phyloP scores from a whole-genome alignment of 2,113 vertebrate genomes.

The Chamaetylas fuelleborni region DNA sequence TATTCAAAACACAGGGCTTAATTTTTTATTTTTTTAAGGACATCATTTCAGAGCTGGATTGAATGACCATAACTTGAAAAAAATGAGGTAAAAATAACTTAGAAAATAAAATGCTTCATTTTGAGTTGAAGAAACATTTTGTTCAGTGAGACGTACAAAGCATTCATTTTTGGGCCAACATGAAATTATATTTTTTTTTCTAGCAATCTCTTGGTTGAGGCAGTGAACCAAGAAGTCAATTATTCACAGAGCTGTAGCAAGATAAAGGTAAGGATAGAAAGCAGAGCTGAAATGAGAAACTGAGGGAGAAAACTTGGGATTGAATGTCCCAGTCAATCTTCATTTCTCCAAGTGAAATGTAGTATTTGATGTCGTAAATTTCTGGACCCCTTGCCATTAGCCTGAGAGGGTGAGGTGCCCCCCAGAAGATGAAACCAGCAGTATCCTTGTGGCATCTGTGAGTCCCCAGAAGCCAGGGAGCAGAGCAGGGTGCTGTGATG shows the following conservation, averaged over 20 bases:
- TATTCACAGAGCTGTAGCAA: slow-evolving; percentile 41
- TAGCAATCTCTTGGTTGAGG: slow-evolving; percentile 58
- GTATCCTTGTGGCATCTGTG: neutral
- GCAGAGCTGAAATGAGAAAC: neutral
- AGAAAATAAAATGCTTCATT: neutral
- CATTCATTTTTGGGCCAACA: slow-evolving; percentile 22
- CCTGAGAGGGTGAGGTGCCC: neutral
- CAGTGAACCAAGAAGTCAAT: slow-evolving; percentile 55
- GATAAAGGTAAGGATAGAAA: slow-evolving; percentile 45
- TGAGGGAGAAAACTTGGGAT: neutral
- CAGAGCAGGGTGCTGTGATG: neutral
- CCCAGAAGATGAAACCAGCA: neutral
- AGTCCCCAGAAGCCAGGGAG: neutral
- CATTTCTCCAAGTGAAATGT: neutral
- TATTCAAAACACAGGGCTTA: slow-evolving; percentile 28
- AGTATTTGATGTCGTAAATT: neutral
- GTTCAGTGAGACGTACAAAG: neutral
- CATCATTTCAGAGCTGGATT: slow-evolving; percentile 11
- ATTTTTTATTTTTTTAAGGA: neutral
- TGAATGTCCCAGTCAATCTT: neutral
- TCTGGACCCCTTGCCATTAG: neutral
- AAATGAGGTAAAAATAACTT: slow-evolving; percentile 56
- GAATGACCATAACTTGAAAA: slow-evolving; percentile 51
- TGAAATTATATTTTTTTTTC: slow-evolving; percentile 8
- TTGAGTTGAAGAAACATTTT: slow-evolving; percentile 57